Base-by-base conservation (phyloP, 1,140 invertebrate species). In the Bombus breviceps region DNA sequence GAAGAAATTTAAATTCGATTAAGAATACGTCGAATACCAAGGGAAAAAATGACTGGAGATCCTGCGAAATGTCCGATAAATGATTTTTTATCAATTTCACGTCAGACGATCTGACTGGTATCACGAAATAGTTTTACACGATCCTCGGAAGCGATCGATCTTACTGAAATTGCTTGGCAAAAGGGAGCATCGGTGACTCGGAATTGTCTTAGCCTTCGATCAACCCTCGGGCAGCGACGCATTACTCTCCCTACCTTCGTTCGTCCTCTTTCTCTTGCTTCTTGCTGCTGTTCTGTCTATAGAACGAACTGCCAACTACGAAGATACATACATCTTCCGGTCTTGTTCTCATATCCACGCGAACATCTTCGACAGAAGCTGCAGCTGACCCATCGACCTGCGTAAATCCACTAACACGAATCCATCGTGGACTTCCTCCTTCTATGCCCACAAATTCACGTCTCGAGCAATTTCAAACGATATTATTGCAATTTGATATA, bases 91-190 rank as follows among this genome's bases (percentile, higher is more conserved):
- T 89, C 76, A 86, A 83, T 90, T 88, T 87, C 86, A 47, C 76
- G 77, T 83, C 85, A 88, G 68, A 68, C 47, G 39, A 53, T 10
- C 18, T 22, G 39, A 37, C n/a, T 32, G 57, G 4, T 53, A 53
- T 37, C 73, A 8, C 32, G 34, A 78, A 84, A 90, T 83, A 85
- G 83, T 74, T 89, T 88, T 88, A 89, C 80, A 76, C 66, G 71
- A 88, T 89, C 82, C 84, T 73, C 43, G 37, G 78, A 62, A n/a
- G 41, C 43, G 86, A 88, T 89, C 89, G 86, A 89, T 90, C 88
- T 86, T 86, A 34, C 15, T 47, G 76, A 76, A 88, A 90, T 90
- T 89, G 88, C 43, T 66, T 18, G 62, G 69, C 68, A 71, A 82
- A 77, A 71, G 74, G 43, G 47, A 76, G 64, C 34, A 41, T 53